phyloP scores from a whole-genome alignment of 2,888 invertebrate species.

The Drosophila rubida region DNA sequence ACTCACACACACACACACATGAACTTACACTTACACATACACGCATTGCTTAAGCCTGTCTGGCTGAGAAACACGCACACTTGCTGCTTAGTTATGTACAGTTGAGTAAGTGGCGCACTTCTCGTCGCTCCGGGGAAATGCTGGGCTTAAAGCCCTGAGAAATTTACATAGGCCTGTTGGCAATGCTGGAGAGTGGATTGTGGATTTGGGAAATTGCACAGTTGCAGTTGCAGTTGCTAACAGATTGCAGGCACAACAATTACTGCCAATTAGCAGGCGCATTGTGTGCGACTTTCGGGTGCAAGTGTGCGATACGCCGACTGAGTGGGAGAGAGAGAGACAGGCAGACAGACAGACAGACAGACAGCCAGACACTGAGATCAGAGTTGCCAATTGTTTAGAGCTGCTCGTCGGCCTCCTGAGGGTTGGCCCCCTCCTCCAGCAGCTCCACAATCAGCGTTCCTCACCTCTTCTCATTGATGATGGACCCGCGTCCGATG shows the following conservation, averaged over 20 bases:
- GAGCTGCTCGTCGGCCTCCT: constrained; percentile 70
- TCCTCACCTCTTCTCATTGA: constrained; percentile 84
- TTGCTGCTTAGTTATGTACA: constrained; percentile 4
- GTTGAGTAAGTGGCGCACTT: not conserved
- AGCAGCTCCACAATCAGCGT: constrained; percentile 78
- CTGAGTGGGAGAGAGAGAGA: too few relatives aligned
- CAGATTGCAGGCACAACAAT: constrained; percentile 35
- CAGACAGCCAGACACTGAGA: constrained; percentile 44
- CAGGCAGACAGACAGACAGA: constrained; percentile 10
- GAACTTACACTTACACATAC: not conserved
- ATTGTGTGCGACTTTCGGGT: constrained; percentile 16
- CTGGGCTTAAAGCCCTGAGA: constrained; percentile 28
- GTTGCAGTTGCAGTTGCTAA: not conserved
- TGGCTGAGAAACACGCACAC: not conserved
- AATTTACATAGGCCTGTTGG: constrained; percentile 26
- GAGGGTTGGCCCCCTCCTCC: constrained; percentile 72
- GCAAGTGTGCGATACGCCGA: constrained; percentile 18
- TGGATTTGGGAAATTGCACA: constrained; percentile 8
- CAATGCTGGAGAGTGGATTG: not conserved
- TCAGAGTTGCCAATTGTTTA: constrained; percentile 57
- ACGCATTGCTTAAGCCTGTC: constrained; percentile 1
- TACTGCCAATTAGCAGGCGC: constrained; percentile 44
- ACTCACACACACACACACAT: not conserved
- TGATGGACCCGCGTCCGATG: constrained; percentile 75
- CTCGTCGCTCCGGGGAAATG: not conserved